Evolutionary conservation across 1,140 invertebrate genomes (phyloP).

Genomic region (Drosophila orosa): DNA sequence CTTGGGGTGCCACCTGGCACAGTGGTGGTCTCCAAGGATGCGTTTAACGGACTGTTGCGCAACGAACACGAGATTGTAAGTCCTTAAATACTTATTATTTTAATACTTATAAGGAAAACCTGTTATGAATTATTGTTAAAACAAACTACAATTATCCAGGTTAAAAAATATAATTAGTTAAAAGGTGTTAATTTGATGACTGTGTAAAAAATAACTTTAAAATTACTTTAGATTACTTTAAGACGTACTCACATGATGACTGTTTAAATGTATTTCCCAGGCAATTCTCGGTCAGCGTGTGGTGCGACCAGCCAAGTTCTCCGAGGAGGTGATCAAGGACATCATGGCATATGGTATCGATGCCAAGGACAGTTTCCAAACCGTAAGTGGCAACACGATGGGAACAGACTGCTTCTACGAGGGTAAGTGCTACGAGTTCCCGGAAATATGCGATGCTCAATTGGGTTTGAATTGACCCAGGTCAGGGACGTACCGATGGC

Average conservation of each 20-base stretch:
- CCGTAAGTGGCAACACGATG: slow-evolving; percentile 94
- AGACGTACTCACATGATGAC: neutral
- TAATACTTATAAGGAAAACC: too few relatives aligned
- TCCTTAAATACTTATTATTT: slow-evolving; percentile 7
- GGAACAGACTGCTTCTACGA: slow-evolving; percentile 98
- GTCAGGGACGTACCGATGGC: slow-evolving; percentile 95
- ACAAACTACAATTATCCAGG: neutral
- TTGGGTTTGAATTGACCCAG: slow-evolving; percentile 10
- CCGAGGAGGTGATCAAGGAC: slow-evolving; percentile 90
- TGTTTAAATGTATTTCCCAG: slow-evolving; percentile 84
- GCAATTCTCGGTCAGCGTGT: slow-evolving; percentile 94
- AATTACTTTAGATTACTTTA: neutral
- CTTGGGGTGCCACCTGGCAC: slow-evolving; percentile 94
- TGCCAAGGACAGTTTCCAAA: slow-evolving; percentile 89
- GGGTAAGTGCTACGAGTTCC: slow-evolving; percentile 86
- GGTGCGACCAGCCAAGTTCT: slow-evolving; percentile 91
- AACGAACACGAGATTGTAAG: slow-evolving; percentile 88
- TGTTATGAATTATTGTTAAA: neutral
- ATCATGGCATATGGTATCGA: slow-evolving; percentile 88
- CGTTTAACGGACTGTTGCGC: slow-evolving; percentile 91
- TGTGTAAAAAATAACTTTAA: too few relatives aligned
- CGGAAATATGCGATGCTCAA: neutral
- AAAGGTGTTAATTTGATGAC: neutral
- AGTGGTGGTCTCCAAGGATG: slow-evolving; percentile 93
- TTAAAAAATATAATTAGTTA: neutral